Percentiles rank a stretch among this genome's conserved stretches.
These are phyloP conservation scores for Chorisops tibialis DNA, from an alignment of 2,888 invertebrate species.

Conservation along the genomic window DNA sequence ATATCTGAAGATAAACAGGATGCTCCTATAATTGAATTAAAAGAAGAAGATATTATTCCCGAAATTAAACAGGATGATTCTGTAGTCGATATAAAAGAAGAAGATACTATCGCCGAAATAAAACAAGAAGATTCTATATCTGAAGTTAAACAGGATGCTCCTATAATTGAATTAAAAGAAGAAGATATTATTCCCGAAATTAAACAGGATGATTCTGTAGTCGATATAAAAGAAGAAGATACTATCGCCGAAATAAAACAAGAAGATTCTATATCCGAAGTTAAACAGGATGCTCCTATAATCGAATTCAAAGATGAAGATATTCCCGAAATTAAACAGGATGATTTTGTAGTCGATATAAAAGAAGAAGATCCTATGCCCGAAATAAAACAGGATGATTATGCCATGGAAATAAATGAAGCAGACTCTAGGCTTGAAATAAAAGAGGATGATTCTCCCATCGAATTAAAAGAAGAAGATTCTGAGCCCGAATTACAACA, in stretches of 20 bases:
- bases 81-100: neutral
- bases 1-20: neutral
- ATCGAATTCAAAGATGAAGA: too few species aligned
- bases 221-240: neutral
- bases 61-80: neutral
- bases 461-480: neutral
- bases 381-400: neutral
- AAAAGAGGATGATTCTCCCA: neutral
- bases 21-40: too few species aligned
- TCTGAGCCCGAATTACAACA: neutral
- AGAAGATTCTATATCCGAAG: neutral
- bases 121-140: neutral
- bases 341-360: neutral
- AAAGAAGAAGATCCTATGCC: neutral
- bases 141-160: neutral
- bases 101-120: neutral
- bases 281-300: too few species aligned
- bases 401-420: neutral
- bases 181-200: neutral
- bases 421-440: neutral
- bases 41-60: too few species aligned
- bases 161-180: neutral
- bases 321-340: too few species aligned
- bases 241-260: neutral
- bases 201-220: neutral